Conservation (phyloP, 2,113 vertebrate genomes). For the Chroicocephalus ridibundus region DNA sequence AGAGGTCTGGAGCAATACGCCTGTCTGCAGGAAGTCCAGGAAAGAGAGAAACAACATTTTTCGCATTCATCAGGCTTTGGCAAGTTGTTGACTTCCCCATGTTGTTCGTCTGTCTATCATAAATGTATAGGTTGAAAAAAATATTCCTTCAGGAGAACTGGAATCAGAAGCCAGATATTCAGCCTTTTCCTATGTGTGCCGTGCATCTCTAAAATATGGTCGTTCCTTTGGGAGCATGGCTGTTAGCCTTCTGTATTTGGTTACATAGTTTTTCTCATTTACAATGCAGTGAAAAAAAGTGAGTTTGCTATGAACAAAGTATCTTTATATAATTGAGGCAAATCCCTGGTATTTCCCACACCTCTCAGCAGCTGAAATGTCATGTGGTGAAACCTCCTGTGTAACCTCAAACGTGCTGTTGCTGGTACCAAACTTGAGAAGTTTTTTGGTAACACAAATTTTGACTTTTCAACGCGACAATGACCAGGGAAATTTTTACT, state of each 20-base stretch:
- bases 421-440: neutral
- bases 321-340: neutral
- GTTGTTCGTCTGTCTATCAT: neutral
- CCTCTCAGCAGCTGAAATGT: neutral
- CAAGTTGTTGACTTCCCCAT: neutral
- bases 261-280: neutral
- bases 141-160: neutral
- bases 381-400: neutral
- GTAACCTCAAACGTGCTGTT: neutral
- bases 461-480: neutral
- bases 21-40: neutral
- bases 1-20: neutral
- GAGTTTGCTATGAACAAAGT: neutral
- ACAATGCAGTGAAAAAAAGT: neutral
- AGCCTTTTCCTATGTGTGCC: neutral
- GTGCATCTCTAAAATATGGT: neutral
- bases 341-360: neutral
- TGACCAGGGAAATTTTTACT: neutral
- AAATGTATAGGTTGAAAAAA: neutral
- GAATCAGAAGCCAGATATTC: neutral
- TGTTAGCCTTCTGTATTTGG: neutral
- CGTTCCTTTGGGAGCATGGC: neutral
- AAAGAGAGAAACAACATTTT: neutral
- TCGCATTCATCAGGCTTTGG: neutral
- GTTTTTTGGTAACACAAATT: neutral